Percentiles rank a stretch among this genome's conserved stretches.
Conservation (phyloP, 2,113 vertebrate genomes). For the Pseudonaja textilis region DNA sequence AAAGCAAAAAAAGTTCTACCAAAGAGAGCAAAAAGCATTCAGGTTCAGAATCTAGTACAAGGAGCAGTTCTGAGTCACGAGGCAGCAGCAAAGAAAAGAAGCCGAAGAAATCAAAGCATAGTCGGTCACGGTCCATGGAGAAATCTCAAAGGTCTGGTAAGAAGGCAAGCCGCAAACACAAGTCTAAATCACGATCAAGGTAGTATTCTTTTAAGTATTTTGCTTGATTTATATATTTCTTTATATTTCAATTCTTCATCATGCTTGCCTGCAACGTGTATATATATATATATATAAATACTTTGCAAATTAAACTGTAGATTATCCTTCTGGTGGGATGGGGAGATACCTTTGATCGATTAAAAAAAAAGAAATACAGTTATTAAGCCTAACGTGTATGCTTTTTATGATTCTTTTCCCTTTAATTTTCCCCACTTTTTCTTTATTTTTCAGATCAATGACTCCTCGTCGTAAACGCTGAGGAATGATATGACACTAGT, state of each 20-base stretch:
- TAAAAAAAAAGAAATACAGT: constrained; percentile 57
- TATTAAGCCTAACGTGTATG: constrained; percentile 70
- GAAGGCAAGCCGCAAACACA: constrained; percentile 99
- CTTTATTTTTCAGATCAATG: constrained; percentile 87
- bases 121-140: constrained; percentile 96
- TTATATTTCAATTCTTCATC: constrained; percentile 67
- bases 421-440: constrained; percentile 63
- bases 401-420: constrained; percentile 64
- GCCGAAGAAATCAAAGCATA: constrained; percentile 97
- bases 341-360: constrained; percentile 63
- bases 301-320: constrained; percentile 64
- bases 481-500: constrained; percentile 81
- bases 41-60: constrained; percentile 90
- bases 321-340: constrained; percentile 61
- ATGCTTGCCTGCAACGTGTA: constrained; percentile 74
- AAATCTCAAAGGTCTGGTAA: constrained; percentile 99
- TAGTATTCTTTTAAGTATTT: constrained; percentile 95
- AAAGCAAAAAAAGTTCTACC: constrained; percentile 84
- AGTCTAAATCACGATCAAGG: constrained; percentile 99
- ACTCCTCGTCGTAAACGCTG: constrained; percentile 92
- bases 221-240: constrained; percentile 70
- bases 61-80: constrained; percentile 89
- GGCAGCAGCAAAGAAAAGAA: constrained; percentile 98
- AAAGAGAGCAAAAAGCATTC: constrained; percentile 89
- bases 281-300: constrained; percentile 55